Evolutionary conservation across 2,888 invertebrate species (phyloP), one percentile per base, ranked within the genome.

Genomic region (Eristalis arbustorum): DNA sequence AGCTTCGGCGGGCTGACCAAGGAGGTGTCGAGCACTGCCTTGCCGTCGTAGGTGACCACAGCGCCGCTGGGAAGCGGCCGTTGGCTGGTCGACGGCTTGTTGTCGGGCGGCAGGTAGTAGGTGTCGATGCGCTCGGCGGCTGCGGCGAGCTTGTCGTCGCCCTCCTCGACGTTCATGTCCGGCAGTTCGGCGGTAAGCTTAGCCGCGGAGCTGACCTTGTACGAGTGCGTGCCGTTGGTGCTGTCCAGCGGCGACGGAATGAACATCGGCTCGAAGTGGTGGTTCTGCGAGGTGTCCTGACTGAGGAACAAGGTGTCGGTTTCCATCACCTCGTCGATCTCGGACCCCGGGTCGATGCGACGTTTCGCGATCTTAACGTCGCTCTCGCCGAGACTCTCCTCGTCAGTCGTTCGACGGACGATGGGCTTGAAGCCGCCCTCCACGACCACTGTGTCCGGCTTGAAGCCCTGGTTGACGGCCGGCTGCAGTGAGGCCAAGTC

Each of bases 401-500:
- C 94, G 90, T 93, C 91, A 8, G 88, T 90, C 79, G 89, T 69
- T 42, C 90, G 88, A 83, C 91, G 88, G 88, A 93, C 67, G 34
- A 97, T 97, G 0, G 97, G 97, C 88, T 95, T 96, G 90, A 97
- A 97, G 0, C 97, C 97, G 78, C 96, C 95, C 92, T 97, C 97
- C 14, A 97, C 95, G 0, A 97, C 96, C 5, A 97, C 95, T 0
- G 96, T 95, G 88, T 95, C 95, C 0, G 97, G 97, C 91, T 96
- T 95, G 89, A 97, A 97, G 0, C 97, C 96, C 1, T 95, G 96
- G 89, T 96, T 96, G 0, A 95, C 92, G 0, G 96, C 96, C 1
- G 95, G 94, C 69, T 92, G 92, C 89, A 95, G 91, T 0, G 93
- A 93, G 22, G 90, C 89, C n/a, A 91, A 85, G 66, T 91, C 90